A percentile compares a stretch with the other conserved stretches of the same genome.
Evolutionary conservation across 2,888 invertebrate genomes (phyloP).

Genomic region (Philereme transversata): DNA sequence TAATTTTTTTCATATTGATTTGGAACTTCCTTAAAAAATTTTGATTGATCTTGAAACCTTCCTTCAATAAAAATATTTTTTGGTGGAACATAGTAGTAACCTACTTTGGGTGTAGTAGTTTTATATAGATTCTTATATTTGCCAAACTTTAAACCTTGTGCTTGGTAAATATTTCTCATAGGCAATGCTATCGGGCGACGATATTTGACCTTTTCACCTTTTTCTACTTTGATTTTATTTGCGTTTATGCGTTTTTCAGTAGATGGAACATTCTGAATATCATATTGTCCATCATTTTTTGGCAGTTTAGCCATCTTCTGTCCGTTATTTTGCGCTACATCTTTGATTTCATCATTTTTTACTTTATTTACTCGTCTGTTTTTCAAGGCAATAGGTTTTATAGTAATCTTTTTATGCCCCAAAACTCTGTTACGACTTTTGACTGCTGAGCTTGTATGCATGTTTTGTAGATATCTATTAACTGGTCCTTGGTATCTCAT

Average conservation of each 20-base stretch:
- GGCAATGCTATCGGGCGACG: background rate
- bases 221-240: background rate
- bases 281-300: conserved; percentile 7
- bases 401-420: background rate
- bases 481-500: conserved; percentile 51
- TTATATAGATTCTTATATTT: background rate
- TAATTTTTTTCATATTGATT: background rate
- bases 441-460: background rate
- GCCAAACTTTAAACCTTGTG: too few relatives aligned
- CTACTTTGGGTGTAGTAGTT: conserved; percentile 1
- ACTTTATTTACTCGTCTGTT: too few relatives aligned
- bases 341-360: background rate
- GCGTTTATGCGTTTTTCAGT: background rate
- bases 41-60: conserved; percentile 4
- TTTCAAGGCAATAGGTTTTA: background rate
- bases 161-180: too few relatives aligned
- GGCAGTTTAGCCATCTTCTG: background rate
- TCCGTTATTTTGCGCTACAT: background rate
- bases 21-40: background rate
- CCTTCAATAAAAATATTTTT: conserved; percentile 13
- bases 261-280: background rate
- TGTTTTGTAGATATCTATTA: conserved; percentile 23
- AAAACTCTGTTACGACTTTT: conserved; percentile 1
- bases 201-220: background rate
- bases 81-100: conserved; percentile 18